These are phyloP conservation scores for Escarpia spicata DNA, from an alignment of 2,888 invertebrate genomes.

Conservation along the genomic window DNA sequence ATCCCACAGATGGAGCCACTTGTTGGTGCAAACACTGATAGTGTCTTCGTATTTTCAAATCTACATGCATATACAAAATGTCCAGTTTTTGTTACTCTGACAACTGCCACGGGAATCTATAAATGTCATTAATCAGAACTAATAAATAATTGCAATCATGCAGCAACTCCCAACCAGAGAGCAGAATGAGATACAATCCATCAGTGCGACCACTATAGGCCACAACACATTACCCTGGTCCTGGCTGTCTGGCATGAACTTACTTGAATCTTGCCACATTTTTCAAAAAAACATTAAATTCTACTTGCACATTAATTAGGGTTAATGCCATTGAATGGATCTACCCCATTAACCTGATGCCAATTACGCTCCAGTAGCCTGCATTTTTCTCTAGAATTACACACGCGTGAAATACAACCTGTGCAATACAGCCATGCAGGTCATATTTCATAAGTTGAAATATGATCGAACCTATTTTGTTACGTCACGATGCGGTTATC, in stretches of 20 bases:
- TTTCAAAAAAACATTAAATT: neutral
- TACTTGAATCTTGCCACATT: too few relatives aligned
- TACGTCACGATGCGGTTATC: too few relatives aligned
- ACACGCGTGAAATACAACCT: too few relatives aligned
- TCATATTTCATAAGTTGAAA: too few relatives aligned
- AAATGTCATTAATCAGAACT: neutral
- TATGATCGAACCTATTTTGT: too few relatives aligned
- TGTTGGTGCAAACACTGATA: neutral
- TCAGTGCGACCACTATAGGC: too few relatives aligned
- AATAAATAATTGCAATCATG: neutral
- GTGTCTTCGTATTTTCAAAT: neutral
- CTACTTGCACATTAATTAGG: neutral
- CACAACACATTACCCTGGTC: too few relatives aligned
- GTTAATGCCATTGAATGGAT: conserved; percentile 1
- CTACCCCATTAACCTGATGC: neutral
- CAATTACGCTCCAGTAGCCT: neutral
- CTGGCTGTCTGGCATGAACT: too few relatives aligned
- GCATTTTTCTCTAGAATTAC: neutral
- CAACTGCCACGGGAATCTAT: neutral
- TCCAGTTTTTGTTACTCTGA: neutral
- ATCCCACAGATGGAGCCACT: neutral
- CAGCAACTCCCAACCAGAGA: neutral
- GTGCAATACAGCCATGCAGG: too few relatives aligned
- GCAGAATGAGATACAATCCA: neutral
- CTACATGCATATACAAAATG: neutral